Evolutionary conservation across 2,888 invertebrate species (phyloP).

Genomic region (Chrysopilus asiliformis): DNA sequence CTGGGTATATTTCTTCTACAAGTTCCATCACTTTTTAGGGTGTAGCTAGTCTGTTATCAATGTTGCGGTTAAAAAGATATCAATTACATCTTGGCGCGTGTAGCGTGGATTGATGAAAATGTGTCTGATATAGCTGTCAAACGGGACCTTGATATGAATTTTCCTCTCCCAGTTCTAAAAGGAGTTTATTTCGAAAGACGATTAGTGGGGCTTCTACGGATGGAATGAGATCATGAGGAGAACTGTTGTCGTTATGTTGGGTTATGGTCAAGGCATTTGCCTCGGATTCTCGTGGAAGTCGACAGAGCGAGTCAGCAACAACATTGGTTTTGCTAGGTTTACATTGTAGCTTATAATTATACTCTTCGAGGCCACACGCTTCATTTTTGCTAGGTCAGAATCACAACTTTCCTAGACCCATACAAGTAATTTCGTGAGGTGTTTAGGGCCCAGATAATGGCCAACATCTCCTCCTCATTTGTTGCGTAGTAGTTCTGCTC

Average conservation of each 20-base stretch:
- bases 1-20: too few species aligned
- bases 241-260: background rate
- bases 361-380: slow-evolving; percentile 13
- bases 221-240: background rate
- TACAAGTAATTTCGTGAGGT: background rate
- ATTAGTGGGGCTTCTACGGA: background rate
- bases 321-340: slow-evolving; percentile 10
- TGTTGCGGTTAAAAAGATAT: too few species aligned
- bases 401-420: too few species aligned
- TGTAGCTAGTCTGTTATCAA: too few species aligned
- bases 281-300: slow-evolving; percentile 2
- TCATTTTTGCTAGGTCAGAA: too few species aligned
- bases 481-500: background rate
- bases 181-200: too few species aligned
- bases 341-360: slow-evolving; percentile 3
- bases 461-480: background rate
- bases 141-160: too few species aligned
- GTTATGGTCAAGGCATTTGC: background rate
- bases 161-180: too few species aligned
- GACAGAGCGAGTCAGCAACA: slow-evolving; percentile 10
- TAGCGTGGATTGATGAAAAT: too few species aligned
- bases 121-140: too few species aligned
- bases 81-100: too few species aligned
- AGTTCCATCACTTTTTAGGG: too few species aligned
- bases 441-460: background rate